Conservation (phyloP, 2,113 vertebrate species). For the Chloropsis hardwickii region DNA sequence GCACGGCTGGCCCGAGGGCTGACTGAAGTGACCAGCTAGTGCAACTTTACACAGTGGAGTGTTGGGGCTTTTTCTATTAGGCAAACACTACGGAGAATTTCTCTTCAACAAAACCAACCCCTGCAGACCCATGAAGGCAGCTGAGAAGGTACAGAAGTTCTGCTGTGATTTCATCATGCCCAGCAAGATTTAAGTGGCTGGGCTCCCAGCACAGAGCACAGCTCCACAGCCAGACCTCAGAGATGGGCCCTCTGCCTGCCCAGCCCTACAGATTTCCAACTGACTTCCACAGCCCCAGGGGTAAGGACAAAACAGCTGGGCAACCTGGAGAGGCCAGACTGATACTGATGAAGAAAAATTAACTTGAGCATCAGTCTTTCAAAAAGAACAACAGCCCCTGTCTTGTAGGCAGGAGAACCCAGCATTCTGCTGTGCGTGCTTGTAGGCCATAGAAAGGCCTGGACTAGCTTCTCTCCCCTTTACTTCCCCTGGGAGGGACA, state of each 20-base stretch:
- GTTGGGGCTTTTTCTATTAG: neutral
- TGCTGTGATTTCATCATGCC: fast-evolving
- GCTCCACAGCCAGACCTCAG: neutral
- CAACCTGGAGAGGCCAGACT: neutral
- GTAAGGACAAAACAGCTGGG: neutral
- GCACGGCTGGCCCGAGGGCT: neutral
- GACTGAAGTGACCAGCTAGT: neutral
- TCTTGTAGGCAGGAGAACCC: neutral
- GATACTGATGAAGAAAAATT: neutral
- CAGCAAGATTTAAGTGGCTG: neutral
- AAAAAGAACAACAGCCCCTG: neutral
- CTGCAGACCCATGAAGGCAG: neutral
- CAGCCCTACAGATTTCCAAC: neutral
- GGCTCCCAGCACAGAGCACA: neutral
- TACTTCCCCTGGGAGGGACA: neutral
- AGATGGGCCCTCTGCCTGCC: neutral
- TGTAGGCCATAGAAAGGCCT: neutral
- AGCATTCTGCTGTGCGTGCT: neutral
- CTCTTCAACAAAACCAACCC: neutral
- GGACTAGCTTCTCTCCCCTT: neutral
- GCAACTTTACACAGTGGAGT: fast-evolving
- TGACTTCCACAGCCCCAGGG: neutral
- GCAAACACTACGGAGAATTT: neutral
- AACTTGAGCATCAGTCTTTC: neutral
- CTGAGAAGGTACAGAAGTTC: neutral